Base-by-base conservation (phyloP, 2,888 invertebrate species). In the Drosophila kuntzei region DNA sequence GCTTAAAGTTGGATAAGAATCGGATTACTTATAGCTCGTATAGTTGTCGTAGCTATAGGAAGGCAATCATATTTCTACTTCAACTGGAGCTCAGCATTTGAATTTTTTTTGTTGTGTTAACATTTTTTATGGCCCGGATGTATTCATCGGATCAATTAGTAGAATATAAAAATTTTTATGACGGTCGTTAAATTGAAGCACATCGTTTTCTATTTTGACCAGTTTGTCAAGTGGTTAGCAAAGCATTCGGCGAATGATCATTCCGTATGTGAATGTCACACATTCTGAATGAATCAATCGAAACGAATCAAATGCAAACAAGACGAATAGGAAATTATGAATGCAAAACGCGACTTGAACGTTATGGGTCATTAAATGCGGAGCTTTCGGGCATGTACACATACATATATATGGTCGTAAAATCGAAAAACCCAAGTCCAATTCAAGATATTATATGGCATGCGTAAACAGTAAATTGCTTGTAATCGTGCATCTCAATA, bases 281-380 rank as follows among this genome's bases (percentile, higher is more conserved):
- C 71, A 62, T 54, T 71, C 29, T 71, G 76, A 72, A 76, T 72
- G 68, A 68, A 75, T 72, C 72, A 68, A 76, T 76, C 58, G 58
- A 49, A 47, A 9, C 50, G 14, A 53, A 44, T 25, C 11, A 16
- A 46, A n/a, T 16, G 16, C 18, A 54, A 37, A 36, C 14, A 29
- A 20, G 22, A 20, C 18, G 22, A 49, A 0, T 6, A 22, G 32
- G 3, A 16, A 57, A 76, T 80, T 80, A 55, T 37, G 63, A 65
- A 82, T 83, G 86, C 86, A 72, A 70, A 63, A 58, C 78, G 61
- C 76, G 47, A 44, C 57, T 43, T 51, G 36, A 57, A 66, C 55
- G 72, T 80, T 85, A 81, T 82, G 86, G 86, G 69, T 68, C 80
- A 80, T 82, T 86, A 82, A 82, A 82, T 80, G 83, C 69, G 69